Evolutionary conservation across 2,888 invertebrate genomes (phyloP), one percentile per base, ranked within the genome.

Genomic region (Lordiphosa andalusiaca): DNA sequence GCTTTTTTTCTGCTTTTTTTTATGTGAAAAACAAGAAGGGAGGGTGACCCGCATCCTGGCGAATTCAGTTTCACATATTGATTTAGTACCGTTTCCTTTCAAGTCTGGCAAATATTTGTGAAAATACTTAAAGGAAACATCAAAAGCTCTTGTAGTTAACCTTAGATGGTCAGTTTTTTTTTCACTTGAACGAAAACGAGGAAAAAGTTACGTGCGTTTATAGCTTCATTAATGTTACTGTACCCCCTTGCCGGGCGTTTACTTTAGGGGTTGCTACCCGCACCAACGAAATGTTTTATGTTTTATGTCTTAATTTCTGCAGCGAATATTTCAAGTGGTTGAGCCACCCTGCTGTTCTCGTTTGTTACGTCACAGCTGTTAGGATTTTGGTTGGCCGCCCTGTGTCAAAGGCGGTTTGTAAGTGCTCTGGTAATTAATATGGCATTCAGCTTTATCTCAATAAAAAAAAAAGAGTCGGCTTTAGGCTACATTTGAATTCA

Each of bases 331-430:
- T 82, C 65, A 72, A 82, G 77, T 77, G 77, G 77, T 82, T 71
- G 75, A 62, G 53, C 49, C 61, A 69, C 77, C 72, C 78, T 56
- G 72, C 30, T 13, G 75, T 6, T 55, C 60, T 57, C 78, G 74
- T 78, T 71, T 78, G 82, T 69, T 78, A 59, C 75, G 72, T 65
- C 78, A 71, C 77, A 77, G 82, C 78, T 77, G 77, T 75, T 82
- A 82, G 66, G 72, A 77, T 77, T 77, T 71, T 60, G 47, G 25
- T 16, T 30, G 12, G 37, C 46, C 52, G 58, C 59, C 59, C 52
- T 53, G 58, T 58, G 48, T 61, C 50, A 63, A 63, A 44, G 49
- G 63, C 49, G 40, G 49, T n/a, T 30, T 61, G 58, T 69, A 69
- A 68, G 59, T 69, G 73, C 61, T 71, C 70, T 51, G 73, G 71